phyloP scores from a whole-genome alignment of 2,888 invertebrate genomes.

The Neoitamus cyanurus region DNA sequence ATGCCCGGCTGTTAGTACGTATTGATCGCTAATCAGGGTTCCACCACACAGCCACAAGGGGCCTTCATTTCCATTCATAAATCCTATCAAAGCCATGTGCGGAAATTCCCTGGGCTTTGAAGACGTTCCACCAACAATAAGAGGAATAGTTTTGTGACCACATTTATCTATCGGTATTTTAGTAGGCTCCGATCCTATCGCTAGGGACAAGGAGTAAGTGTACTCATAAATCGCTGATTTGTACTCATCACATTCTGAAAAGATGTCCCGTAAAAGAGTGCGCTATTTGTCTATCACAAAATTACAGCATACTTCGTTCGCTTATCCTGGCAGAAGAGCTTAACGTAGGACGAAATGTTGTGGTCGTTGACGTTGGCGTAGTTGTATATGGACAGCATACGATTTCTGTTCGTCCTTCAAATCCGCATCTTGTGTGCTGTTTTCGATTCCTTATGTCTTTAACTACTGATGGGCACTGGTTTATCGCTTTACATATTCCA shows the following conservation, averaged over 20 bases:
- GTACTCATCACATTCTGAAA: conserved; percentile 51
- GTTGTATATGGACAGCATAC: conserved; percentile 55
- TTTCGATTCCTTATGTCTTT: background rate
- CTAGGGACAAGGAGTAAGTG: background rate
- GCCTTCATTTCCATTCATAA: conserved; percentile 43
- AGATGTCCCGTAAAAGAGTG: background rate
- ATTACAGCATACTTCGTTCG: background rate
- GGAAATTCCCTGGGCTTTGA: conserved; percentile 62
- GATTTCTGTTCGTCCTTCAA: conserved; percentile 53
- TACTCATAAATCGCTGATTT: conserved; percentile 42
- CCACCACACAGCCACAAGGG: conserved; percentile 68
- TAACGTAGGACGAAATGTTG: background rate
- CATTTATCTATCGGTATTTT: conserved; percentile 47
- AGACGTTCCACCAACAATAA: conserved; percentile 58
- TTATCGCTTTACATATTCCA: background rate
- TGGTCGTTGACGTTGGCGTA: background rate
- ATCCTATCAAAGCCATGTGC: conserved; percentile 59
- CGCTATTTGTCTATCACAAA: background rate
- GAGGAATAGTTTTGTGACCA: conserved; percentile 65
- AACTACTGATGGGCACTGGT: conserved; percentile 2
- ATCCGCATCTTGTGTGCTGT: conserved; percentile 54
- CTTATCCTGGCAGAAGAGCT: conserved; percentile 12
- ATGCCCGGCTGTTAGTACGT: conserved; percentile 71
- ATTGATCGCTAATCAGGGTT: conserved; percentile 68
- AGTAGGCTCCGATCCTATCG: background rate